Percentiles rank a stretch among this genome's conserved stretches.
Conservation (phyloP, 2,888 invertebrate genomes). For the Stenoptilia bipunctidactyla region DNA sequence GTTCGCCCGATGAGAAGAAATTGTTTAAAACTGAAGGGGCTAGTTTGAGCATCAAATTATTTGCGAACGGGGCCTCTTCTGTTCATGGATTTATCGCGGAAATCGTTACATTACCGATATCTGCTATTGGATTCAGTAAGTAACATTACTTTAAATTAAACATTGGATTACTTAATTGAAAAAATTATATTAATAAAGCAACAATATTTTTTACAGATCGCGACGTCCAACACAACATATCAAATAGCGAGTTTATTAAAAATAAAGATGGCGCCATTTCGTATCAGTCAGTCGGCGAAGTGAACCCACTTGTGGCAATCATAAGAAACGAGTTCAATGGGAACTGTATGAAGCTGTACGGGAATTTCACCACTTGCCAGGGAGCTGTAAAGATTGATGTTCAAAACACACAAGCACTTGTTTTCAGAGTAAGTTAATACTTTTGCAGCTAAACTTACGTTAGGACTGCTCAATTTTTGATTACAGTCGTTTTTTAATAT, state of each 20-base stretch:
- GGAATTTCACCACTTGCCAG: constrained; percentile 92
- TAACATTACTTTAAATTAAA: constrained; percentile 19
- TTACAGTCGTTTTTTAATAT: too few species aligned
- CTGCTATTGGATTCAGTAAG: constrained; percentile 90
- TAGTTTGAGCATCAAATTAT: constrained; percentile 89
- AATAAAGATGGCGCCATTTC: constrained; percentile 90
- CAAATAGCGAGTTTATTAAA: constrained; percentile 81
- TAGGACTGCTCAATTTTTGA: not conserved
- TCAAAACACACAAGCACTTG: constrained; percentile 92
- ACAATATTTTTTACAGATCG: constrained; percentile 75
- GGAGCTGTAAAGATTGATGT: constrained; percentile 89
- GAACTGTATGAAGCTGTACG: constrained; percentile 92
- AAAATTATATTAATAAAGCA: not conserved
- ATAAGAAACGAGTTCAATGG: constrained; percentile 87
- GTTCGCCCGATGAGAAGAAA: constrained; percentile 78
- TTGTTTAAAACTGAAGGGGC: constrained; percentile 82
- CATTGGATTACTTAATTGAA: too few species aligned
- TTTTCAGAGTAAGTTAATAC: constrained; percentile 78
- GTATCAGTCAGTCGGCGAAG: constrained; percentile 94
- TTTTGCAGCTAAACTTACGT: not conserved
- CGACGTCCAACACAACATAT: constrained; percentile 91
- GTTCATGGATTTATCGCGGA: constrained; percentile 97
- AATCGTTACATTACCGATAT: constrained; percentile 93
- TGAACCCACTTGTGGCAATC: constrained; percentile 90
- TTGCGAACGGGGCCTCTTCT: constrained; percentile 95